Conservation (phyloP, 2,797 vertebrate genomes). For the Gymnothorax reevesii region DNA sequence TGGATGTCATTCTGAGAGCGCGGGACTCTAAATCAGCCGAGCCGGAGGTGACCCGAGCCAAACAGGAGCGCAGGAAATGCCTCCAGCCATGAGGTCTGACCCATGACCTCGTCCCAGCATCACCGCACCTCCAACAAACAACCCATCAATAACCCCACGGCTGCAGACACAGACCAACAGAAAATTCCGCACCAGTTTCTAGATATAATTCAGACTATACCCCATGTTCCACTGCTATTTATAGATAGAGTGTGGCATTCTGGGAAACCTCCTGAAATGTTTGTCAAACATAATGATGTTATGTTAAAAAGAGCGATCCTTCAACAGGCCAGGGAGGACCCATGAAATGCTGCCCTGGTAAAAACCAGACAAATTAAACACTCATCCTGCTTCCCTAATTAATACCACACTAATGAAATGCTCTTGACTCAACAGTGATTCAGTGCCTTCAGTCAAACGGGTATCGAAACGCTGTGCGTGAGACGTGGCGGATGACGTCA, state of each 20-base stretch:
- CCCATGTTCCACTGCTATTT: not conserved
- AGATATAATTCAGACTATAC: not conserved
- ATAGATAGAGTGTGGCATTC: not conserved
- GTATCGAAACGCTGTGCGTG: not conserved
- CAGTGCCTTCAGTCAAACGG: not conserved
- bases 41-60: not conserved
- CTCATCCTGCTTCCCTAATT: not conserved
- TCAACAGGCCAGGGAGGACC: not conserved
- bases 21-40: not conserved
- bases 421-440: not conserved
- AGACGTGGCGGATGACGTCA: not conserved
- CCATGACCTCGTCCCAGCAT: not conserved
- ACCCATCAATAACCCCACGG: not conserved
- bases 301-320: not conserved
- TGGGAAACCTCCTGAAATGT: slow-evolving; percentile 13
- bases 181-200: not conserved
- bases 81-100: not conserved
- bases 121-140: slow-evolving; percentile 6
- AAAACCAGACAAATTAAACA: not conserved
- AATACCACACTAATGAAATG: not conserved
- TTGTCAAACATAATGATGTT: not conserved
- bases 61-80: not conserved
- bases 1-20: not conserved
- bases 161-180: slow-evolving; percentile 7
- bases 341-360: not conserved